A percentile compares a stretch with the other conserved stretches of the same genome.
phyloP scores from a whole-genome alignment of 2,888 invertebrate species.

The Perithous albicinctus region DNA sequence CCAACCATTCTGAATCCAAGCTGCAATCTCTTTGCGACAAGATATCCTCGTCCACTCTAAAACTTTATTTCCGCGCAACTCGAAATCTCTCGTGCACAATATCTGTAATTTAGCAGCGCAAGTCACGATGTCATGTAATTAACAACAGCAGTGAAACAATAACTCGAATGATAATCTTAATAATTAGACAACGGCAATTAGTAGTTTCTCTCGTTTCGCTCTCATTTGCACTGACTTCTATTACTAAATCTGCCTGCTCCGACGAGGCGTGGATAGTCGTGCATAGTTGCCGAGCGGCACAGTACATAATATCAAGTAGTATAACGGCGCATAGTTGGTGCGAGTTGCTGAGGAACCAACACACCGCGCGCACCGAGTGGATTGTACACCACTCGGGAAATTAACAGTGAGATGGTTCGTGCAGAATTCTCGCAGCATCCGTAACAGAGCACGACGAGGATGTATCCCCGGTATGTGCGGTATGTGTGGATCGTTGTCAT shows the following conservation, averaged over 20 bases:
- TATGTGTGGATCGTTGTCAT: constrained; percentile 12
- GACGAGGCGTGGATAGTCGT: not conserved
- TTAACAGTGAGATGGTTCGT: constrained; percentile 35
- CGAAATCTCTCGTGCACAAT: too few species aligned
- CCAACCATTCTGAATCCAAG: too few species aligned
- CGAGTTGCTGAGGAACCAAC: constrained; percentile 7
- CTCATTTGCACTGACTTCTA: not conserved
- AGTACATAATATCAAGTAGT: not conserved
- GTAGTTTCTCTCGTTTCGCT: not conserved
- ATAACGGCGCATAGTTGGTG: not conserved
- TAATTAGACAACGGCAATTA: constrained; percentile 6
- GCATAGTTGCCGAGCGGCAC: not conserved
- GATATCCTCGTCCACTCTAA: too few species aligned
- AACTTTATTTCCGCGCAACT: too few species aligned
- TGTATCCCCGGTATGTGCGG: constrained; percentile 45
- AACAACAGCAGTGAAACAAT: not conserved
- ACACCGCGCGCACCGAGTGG: constrained; percentile 27
- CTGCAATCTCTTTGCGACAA: too few species aligned
- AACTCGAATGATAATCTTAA: constrained; percentile 1
- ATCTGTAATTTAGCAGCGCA: too few species aligned
- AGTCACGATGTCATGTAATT: too few species aligned
- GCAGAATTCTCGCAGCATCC: constrained; percentile 22
- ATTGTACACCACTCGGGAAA: constrained; percentile 52
- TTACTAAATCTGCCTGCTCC: constrained; percentile 4
- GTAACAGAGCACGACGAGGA: constrained; percentile 17